Conservation (phyloP, 2,113 vertebrate species). For the Falcunculus frontatus region DNA sequence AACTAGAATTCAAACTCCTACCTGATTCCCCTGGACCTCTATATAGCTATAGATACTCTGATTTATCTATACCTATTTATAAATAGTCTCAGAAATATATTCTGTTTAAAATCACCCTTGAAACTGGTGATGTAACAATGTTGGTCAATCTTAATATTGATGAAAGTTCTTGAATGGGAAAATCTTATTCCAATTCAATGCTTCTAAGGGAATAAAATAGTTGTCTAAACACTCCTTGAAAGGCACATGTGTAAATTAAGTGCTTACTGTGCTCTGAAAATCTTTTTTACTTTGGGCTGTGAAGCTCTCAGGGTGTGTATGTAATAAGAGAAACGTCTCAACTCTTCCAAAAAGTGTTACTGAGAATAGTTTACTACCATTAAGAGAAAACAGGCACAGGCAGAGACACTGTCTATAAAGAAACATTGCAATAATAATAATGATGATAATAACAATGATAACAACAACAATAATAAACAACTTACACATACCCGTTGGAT, state of each 20-base stretch:
- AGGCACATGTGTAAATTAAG: background rate
- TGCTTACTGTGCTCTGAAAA: background rate
- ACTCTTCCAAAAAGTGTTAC: background rate
- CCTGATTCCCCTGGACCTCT: background rate
- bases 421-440: background rate
- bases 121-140: background rate
- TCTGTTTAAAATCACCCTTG: background rate
- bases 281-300: background rate
- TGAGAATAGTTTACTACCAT: background rate
- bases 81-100: background rate
- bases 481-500: background rate
- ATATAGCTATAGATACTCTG: background rate
- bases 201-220: background rate
- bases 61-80: background rate
- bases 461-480: background rate
- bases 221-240: background rate
- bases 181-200: background rate
- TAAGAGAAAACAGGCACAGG: background rate
- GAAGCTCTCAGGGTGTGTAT: background rate
- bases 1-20: background rate
- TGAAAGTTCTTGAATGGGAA: background rate
- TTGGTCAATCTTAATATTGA: background rate
- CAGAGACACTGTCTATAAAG: background rate
- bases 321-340: background rate
- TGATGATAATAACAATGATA: fast-evolving